These are phyloP conservation scores for Hoplias malabaricus DNA, from an alignment of 2,113 vertebrate genomes.

Conservation along the genomic window DNA sequence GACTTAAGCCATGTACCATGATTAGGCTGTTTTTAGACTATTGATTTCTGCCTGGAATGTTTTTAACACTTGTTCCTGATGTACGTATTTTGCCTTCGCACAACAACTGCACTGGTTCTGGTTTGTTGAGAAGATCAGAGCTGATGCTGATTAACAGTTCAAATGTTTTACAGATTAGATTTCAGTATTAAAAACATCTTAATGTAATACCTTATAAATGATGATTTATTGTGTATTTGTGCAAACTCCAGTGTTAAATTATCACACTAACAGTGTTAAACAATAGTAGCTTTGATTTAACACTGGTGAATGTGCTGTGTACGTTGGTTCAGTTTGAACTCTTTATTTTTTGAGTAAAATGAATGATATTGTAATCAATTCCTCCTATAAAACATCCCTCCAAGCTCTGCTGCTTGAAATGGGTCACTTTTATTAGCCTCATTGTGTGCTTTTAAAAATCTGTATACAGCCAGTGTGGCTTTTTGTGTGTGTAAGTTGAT, in stretches of 20 bases:
- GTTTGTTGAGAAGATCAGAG: background rate
- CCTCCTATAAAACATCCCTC: no score
- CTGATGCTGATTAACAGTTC: background rate
- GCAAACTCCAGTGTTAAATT: no score
- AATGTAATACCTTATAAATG: background rate
- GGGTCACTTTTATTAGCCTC: background rate
- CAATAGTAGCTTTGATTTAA: no score
- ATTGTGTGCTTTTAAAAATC: background rate
- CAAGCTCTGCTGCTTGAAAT: background rate
- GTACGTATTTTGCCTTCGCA: slow-evolving; percentile 34
- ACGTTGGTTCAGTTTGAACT: no score
- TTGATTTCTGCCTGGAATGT: slow-evolving; percentile 48
- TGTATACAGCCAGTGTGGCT: background rate
- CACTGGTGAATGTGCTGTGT: no score
- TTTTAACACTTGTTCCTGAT: slow-evolving; percentile 49
- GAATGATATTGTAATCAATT: no score
- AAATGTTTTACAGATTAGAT: background rate
- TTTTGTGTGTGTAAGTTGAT: background rate
- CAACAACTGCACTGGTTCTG: background rate
- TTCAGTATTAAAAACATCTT: background rate
- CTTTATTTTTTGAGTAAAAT: no score
- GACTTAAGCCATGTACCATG: slow-evolving; percentile 49
- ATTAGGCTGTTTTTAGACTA: slow-evolving; percentile 53
- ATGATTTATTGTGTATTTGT: background rate
- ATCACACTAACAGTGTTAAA: no score